Evolutionary conservation across 2,888 invertebrate species (phyloP).

Genomic region (Allolobophora icterica): DNA sequence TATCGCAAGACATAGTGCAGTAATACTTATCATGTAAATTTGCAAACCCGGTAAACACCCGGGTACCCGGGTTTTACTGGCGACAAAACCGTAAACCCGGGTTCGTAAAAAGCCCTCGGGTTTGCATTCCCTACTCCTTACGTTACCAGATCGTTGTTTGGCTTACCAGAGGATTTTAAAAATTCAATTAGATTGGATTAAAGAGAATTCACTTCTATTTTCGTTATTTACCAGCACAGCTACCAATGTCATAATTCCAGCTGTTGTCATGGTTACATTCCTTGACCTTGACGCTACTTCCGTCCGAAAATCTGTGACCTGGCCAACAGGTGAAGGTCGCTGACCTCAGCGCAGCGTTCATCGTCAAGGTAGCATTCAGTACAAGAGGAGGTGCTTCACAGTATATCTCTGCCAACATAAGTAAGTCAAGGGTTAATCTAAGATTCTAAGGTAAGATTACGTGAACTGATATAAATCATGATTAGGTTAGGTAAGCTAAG

Average conservation of each 20-base stretch:
- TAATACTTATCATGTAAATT: too few species aligned
- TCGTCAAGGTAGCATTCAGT: not conserved
- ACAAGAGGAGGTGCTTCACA: not conserved
- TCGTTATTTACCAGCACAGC: not conserved
- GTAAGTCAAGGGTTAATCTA: not conserved
- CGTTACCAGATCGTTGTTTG: not conserved
- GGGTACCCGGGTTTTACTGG: too few species aligned
- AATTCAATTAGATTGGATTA: not conserved
- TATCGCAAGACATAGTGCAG: too few species aligned
- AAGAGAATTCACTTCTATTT: not conserved
- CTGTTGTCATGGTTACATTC: not conserved
- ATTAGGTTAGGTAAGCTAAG: not conserved
- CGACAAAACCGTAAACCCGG: too few species aligned
- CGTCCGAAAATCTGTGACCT: not conserved
- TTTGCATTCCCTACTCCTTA: not conserved
- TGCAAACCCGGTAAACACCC: too few species aligned
- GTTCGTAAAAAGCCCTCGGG: too few species aligned
- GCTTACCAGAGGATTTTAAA: not conserved
- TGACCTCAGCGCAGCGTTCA: not conserved
- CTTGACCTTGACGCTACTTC: not conserved
- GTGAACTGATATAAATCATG: not conserved
- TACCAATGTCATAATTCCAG: not conserved
- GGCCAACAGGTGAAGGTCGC: constrained; percentile 14
- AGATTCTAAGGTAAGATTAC: not conserved
- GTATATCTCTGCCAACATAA: not conserved